phyloP scores from a whole-genome alignment of 2,888 invertebrate genomes.

The Belgica antarctica region DNA sequence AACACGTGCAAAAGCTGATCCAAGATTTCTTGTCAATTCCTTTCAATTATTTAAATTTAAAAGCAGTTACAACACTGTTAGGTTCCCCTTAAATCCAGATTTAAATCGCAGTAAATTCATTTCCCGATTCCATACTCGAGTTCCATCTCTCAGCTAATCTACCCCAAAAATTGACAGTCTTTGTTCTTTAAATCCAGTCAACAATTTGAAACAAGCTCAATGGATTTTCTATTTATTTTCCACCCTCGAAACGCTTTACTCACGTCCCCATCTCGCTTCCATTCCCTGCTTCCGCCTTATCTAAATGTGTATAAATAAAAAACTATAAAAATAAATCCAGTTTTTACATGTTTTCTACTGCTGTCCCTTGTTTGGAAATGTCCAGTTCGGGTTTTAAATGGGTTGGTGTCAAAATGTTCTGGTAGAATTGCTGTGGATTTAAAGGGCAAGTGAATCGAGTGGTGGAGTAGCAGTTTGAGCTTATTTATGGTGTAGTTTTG shows the following conservation, averaged over 20 bases:
- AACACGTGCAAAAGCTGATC: no score
- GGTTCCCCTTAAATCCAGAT: no score
- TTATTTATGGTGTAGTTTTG: background rate
- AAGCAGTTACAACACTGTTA: no score
- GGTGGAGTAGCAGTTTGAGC: background rate
- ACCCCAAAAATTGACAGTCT: background rate
- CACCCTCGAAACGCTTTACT: no score
- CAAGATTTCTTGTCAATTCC: no score
- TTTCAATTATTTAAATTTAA: no score
- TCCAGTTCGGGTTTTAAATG: slow-evolving; percentile 3
- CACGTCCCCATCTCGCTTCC: no score
- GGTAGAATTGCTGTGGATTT: background rate
- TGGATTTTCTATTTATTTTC: no score
- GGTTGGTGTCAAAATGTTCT: background rate
- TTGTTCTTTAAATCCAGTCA: slow-evolving; percentile 6
- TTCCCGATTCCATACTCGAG: no score
- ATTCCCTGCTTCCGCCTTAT: background rate
- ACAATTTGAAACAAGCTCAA: slow-evolving; percentile 15
- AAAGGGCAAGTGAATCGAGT: background rate
- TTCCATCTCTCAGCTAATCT: background rate
- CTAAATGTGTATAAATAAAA: slow-evolving; percentile 6
- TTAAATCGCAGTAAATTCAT: no score
- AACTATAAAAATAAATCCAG: slow-evolving; percentile 9
- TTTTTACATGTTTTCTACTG: background rate
- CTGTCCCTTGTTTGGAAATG: background rate